Base-by-base conservation (phyloP, 2,113 vertebrate genomes). In the Aplodontia rufa region DNA sequence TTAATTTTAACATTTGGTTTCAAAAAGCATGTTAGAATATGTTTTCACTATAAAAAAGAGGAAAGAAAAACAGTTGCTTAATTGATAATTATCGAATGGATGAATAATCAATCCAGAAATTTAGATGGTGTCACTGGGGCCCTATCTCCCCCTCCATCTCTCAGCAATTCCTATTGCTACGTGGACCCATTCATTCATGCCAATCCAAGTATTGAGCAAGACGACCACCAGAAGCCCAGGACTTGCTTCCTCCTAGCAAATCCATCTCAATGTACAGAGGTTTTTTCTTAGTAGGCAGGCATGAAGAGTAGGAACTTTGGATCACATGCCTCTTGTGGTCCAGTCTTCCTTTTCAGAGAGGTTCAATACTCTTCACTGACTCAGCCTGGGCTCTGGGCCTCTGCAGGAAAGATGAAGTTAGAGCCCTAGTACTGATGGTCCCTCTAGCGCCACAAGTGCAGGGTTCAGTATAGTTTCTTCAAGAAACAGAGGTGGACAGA, bases 11-110 rank as follows among this genome's bases (percentile, higher is more conserved):
- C 97, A 98, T 98, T 98, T 98, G 96, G 97, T 98, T 98, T 98
- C 98, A 97, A 98, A 98, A 98, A 98, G 97, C 98, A 99, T 98
- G 98, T 98, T 97, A 98, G 98, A 99, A 98, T 98, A 93, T 91
- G 53, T 98, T 99, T 99, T 98, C 98, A 98, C 97, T 98, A 98
- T 97, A n/a, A n/a, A n/a, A n/a, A n/a, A n/a, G n/a, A n/a, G n/a
- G n/a, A n/a, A n/a, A n/a, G n/a, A n/a, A n/a, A n/a, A 76, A 6
- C 11, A 64, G 32, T 10, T 30, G 16, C 20, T 53, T 40, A 69
- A 74, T 10, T 24, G 22, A 87, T 68, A 40, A 20, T 72, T 95
- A 47, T 42, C 64, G 32, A 83, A 49, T 72, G 11, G 35, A 16
- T 42, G 26, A 62, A 71, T 47, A n/a, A 13, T 87, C 16, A 49